phyloP scores from a whole-genome alignment of 2,888 invertebrate species.

The Mayetiola destructor region DNA sequence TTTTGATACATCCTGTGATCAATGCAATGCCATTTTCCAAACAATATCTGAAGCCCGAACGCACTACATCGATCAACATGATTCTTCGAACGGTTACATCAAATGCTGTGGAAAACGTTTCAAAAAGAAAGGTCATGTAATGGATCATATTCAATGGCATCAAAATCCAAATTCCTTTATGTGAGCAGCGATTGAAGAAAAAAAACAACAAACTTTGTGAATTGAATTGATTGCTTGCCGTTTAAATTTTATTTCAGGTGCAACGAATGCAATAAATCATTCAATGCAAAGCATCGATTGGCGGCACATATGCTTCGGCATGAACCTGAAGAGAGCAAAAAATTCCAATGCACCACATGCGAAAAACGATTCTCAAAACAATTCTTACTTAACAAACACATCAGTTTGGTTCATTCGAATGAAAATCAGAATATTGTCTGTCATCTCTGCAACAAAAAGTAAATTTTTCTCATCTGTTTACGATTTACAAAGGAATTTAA shows the following conservation, averaged over 20 bases:
- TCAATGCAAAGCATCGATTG: slow-evolving; percentile 31
- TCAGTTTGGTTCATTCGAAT: slow-evolving; percentile 18
- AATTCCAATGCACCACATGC: slow-evolving; percentile 28
- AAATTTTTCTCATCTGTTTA: slow-evolving; percentile 15
- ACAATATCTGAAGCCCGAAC: slow-evolving; percentile 28
- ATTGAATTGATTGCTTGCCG: neutral
- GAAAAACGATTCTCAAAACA: slow-evolving; percentile 27
- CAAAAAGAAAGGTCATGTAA: slow-evolving; percentile 28
- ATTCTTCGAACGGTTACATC: slow-evolving; percentile 26
- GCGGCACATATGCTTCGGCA: slow-evolving; percentile 24
- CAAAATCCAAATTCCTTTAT: slow-evolving; percentile 31
- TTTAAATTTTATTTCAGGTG: neutral
- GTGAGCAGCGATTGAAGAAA: slow-evolving; percentile 27
- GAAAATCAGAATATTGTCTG: slow-evolving; percentile 25
- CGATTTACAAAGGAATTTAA: neutral
- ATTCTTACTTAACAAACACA: slow-evolving; percentile 30
- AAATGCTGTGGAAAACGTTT: slow-evolving; percentile 32
- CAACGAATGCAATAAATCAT: slow-evolving; percentile 17
- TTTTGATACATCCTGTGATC: too few relatives aligned
- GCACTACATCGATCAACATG: slow-evolving; percentile 29
- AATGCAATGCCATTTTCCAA: too few relatives aligned
- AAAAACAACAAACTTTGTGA: neutral
- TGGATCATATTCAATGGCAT: slow-evolving; percentile 32
- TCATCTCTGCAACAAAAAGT: slow-evolving; percentile 27
- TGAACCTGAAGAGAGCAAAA: slow-evolving; percentile 1